A percentile compares a stretch with the other conserved stretches of the same genome.
These are phyloP conservation scores for Eristalis pertinax DNA, from an alignment of 2,888 invertebrate species.

Conservation along the genomic window DNA sequence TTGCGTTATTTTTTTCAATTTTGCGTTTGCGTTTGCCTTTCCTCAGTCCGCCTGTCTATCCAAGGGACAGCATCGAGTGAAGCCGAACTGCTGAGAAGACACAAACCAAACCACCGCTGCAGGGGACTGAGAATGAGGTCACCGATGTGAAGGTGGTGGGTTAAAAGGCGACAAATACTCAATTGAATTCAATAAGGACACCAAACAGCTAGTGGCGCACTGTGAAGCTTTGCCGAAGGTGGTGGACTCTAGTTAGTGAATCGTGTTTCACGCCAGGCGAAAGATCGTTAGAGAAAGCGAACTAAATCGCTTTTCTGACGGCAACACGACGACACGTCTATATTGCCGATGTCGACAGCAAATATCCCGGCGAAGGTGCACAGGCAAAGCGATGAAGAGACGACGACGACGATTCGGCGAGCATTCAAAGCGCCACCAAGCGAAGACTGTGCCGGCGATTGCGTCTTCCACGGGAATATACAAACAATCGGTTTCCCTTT, in stretches of 20 bases:
- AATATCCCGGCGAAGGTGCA: constrained; percentile 36
- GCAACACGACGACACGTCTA: constrained; percentile 61
- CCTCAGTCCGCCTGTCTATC: constrained; percentile 13
- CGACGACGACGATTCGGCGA: constrained; percentile 4
- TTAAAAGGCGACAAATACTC: constrained; percentile 69
- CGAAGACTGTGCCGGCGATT: not conserved
- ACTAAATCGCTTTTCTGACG: constrained; percentile 68
- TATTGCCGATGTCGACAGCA: constrained; percentile 49
- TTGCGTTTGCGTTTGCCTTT: constrained; percentile 11
- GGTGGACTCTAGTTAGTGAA: constrained; percentile 46
- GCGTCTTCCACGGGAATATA: constrained; percentile 41
- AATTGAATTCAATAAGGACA: constrained; percentile 65
- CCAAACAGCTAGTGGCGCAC: not conserved
- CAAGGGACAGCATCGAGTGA: constrained; percentile 47
- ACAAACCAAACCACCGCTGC: not conserved
- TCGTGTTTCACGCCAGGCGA: constrained; percentile 61
- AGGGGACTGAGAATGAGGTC: not conserved
- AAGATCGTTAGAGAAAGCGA: constrained; percentile 70
- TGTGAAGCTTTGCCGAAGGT: constrained; percentile 12
- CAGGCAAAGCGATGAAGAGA: not conserved
- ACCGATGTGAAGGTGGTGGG: not conserved
- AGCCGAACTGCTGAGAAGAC: constrained; percentile 65
- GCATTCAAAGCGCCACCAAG: not conserved
- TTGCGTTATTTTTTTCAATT: not conserved
- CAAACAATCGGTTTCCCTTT: not conserved